Evolutionary conservation across 2,113 vertebrate genomes (phyloP), one percentile per base, ranked within the genome.

Genomic region (Anoura caudifer): DNA sequence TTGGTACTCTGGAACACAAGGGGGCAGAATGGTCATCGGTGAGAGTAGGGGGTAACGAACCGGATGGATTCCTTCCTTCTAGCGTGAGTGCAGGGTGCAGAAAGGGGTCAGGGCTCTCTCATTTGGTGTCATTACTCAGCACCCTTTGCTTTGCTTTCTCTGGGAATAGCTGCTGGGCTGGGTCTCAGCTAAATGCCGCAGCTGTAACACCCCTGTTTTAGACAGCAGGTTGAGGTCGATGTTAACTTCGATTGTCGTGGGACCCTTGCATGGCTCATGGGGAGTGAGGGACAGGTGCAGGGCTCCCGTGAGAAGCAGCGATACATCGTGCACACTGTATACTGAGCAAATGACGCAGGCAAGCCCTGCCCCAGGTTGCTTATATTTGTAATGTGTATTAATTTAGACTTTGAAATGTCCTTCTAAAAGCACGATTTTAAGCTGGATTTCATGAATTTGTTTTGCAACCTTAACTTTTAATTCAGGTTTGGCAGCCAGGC

Each of bases 141-240:
- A 90, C 88, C 59, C 83, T 95, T 95, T 90, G 69, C 65, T 54
- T 36, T 41, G 93, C 95, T 96, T 92, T 90, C 17, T 94, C 61
- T 90, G 93, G 97, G 94, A 91, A 86, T 90, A 31, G 33, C 45
- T 94, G 38, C 87, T 97, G 70, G 84, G 43, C 87, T 95, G 2
- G 80, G 28, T 94, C 85, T 91, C 81, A 87, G 79, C 70, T 96
- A 87, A 95, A 95, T 95, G 85, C 76, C 75, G 91, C 56, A 81
- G 90, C 92, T 88, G 2, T 11, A 28, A 50, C 92, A 76, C 47
- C 95, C 26, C 69, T 97, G 1, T 90, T 97, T 92, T 75, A 95
- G 96, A 86, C 38, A 95, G 20, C 12, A 16, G 41, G 81, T 95
- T 72, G 90, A 56, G 79, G 86, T 97, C 45, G 67, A 33, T 90